Percentiles rank a stretch among this genome's conserved stretches.
phyloP scores from a whole-genome alignment of 2,113 vertebrate genomes.

The Sisor rabdophorus region DNA sequence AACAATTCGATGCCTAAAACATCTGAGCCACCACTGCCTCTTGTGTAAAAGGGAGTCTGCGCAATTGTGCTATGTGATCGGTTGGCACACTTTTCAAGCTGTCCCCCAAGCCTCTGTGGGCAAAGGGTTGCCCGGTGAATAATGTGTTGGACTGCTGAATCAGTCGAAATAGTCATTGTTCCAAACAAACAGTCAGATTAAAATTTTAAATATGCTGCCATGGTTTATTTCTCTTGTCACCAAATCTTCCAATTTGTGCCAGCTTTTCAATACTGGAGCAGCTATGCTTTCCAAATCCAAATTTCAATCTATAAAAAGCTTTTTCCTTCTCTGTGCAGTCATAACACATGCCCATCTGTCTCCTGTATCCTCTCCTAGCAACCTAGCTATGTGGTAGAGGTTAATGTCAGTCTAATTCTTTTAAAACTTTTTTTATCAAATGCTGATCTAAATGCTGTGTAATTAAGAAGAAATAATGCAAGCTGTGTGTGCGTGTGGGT shows the following conservation, averaged over 20 bases:
- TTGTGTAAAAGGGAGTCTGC: too few relatives aligned
- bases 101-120: too few relatives aligned
- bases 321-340: background rate
- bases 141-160: too few relatives aligned
- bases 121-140: too few relatives aligned
- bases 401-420: slow-evolving; percentile 14
- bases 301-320: background rate
- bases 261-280: background rate
- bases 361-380: slow-evolving; percentile 2
- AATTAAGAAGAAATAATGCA: slow-evolving; percentile 41
- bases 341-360: slow-evolving; percentile 2
- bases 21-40: too few relatives aligned
- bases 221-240: background rate
- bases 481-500: background rate
- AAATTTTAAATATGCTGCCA: background rate
- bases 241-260: background rate
- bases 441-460: slow-evolving; percentile 38
- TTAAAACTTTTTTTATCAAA: slow-evolving; percentile 11
- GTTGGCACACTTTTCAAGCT: too few relatives aligned
- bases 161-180: background rate
- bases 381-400: slow-evolving; percentile 2
- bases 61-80: too few relatives aligned
- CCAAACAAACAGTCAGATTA: background rate
- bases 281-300: background rate
- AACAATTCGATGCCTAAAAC: too few relatives aligned